phyloP scores from a whole-genome alignment of 2,797 vertebrate genomes.

The Myotis pilosus region DNA sequence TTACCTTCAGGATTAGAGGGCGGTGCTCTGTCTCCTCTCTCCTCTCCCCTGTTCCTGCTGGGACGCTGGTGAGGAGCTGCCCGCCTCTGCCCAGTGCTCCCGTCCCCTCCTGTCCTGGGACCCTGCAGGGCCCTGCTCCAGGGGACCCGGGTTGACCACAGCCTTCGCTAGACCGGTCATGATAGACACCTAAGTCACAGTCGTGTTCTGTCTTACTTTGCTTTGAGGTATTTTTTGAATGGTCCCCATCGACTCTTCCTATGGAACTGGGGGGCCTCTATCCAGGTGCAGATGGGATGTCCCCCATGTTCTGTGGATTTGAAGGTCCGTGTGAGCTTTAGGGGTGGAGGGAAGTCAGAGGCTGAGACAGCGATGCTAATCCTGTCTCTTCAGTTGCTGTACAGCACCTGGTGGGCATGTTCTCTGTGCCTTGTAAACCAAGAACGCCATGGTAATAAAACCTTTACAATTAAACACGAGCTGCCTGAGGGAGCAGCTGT shows the following conservation, averaged over 20 bases:
- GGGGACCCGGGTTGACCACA: neutral
- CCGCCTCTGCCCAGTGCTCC: rapidly evolving
- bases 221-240: neutral
- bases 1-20: neutral
- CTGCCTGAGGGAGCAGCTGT: neutral
- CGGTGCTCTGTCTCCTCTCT: neutral
- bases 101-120: neutral
- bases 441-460: neutral
- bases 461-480: neutral
- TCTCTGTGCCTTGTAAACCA: neutral
- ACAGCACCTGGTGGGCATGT: neutral
- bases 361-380: neutral
- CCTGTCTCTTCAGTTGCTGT: neutral
- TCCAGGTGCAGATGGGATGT: neutral
- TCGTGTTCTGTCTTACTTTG: neutral
- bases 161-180: rapidly evolving
- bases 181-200: neutral
- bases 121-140: neutral
- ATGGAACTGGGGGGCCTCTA: neutral
- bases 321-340: neutral
- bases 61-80: neutral
- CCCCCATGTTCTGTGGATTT: neutral
- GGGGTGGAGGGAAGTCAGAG: neutral
- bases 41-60: neutral
- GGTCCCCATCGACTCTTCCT: neutral